Evolutionary conservation across 1,140 invertebrate genomes (phyloP).

Genomic region (Eueides isabella): DNA sequence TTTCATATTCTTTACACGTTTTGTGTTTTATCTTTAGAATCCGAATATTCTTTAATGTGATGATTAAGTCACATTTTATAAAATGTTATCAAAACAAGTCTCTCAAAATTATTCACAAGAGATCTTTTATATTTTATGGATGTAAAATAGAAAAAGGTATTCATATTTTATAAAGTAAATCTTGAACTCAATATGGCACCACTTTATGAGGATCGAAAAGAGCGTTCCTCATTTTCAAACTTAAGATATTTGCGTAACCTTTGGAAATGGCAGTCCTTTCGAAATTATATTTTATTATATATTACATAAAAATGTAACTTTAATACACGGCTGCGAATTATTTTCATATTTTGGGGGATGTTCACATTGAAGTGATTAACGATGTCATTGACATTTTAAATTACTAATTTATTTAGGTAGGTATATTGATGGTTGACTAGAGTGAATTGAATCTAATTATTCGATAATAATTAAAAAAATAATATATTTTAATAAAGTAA

Average conservation of each 20-base stretch:
- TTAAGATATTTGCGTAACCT: constrained; percentile 25
- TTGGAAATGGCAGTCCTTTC: constrained; percentile 9
- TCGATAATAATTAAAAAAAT: too few species aligned
- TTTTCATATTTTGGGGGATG: constrained; percentile 13
- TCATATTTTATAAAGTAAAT: constrained; percentile 6
- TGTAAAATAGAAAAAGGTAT: neutral
- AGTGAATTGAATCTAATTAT: constrained; percentile 24
- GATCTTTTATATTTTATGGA: neutral
- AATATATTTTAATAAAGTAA: too few species aligned
- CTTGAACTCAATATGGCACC: constrained; percentile 1
- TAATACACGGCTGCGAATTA: constrained; percentile 28
- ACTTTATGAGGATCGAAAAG: constrained; percentile 3
- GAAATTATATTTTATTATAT: constrained; percentile 28
- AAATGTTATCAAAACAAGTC: neutral
- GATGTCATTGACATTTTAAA: constrained; percentile 17
- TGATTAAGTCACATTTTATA: neutral
- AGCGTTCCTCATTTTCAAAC: constrained; percentile 4
- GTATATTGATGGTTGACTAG: constrained; percentile 16
- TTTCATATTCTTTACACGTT: neutral
- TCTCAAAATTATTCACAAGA: neutral
- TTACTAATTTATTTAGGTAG: constrained; percentile 27
- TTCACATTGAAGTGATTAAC: neutral
- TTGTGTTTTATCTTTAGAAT: neutral
- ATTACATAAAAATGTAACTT: constrained; percentile 31
- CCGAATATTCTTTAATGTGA: neutral